Conservation (phyloP, 2,888 invertebrate genomes). For the Tolmerus cingulatus region DNA sequence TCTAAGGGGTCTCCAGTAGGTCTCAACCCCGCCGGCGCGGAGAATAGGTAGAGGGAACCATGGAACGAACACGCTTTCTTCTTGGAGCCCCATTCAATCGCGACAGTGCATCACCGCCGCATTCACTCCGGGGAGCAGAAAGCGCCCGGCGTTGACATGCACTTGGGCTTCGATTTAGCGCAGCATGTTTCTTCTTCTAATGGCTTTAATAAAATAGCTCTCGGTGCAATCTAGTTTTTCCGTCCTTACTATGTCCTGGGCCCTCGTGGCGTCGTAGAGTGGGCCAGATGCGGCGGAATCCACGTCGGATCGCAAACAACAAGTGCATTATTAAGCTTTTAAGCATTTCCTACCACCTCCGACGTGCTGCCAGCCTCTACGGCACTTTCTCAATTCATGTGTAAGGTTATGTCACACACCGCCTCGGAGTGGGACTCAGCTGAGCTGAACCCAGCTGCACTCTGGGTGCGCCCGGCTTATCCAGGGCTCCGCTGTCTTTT, state of each 20-base stretch:
- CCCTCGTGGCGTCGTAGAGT: neutral
- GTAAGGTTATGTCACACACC: slow-evolving; percentile 12
- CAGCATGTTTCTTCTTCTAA: slow-evolving; percentile 2
- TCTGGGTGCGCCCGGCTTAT: slow-evolving; percentile 8
- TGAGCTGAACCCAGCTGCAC: neutral
- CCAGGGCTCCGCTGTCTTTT: neutral
- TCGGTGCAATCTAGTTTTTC: neutral
- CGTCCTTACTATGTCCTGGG: neutral
- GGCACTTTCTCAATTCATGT: slow-evolving; percentile 18
- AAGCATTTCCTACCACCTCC: neutral
- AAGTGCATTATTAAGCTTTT: slow-evolving; percentile 23
- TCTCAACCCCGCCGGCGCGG: neutral
- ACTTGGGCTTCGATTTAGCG: neutral
- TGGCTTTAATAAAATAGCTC: neutral
- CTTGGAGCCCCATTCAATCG: neutral
- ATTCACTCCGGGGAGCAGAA: neutral
- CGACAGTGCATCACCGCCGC: neutral
- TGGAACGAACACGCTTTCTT: neutral
- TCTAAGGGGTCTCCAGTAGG: neutral
- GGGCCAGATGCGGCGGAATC: slow-evolving; percentile 7
- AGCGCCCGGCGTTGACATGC: neutral
- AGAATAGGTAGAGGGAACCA: neutral
- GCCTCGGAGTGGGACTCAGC: slow-evolving; percentile 6
- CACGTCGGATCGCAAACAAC: slow-evolving; percentile 9
- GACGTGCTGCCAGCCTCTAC: neutral